phyloP scores from a whole-genome alignment of 2,797 vertebrate species.

The Discoglossus pictus region DNA sequence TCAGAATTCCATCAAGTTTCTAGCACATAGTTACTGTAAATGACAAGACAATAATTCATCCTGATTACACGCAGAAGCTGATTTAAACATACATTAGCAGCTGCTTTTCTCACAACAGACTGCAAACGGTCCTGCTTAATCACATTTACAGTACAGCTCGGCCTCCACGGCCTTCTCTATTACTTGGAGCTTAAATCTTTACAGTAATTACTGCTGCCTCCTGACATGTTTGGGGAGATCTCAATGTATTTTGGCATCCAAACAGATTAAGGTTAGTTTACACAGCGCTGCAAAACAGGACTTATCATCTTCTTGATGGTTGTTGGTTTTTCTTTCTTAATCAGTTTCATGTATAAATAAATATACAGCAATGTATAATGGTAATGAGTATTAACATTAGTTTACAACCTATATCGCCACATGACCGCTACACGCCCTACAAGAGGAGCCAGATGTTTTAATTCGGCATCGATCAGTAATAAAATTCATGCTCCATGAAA shows the following conservation, averaged over 20 bases:
- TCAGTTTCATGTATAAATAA: no score
- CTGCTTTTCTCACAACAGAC: constrained; percentile 47
- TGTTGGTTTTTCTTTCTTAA: no score
- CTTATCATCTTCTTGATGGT: no score
- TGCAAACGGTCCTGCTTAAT: constrained; percentile 45
- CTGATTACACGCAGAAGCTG: constrained; percentile 34
- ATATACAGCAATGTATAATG: no score
- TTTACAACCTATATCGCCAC: no score
- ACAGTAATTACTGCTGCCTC: constrained; percentile 35
- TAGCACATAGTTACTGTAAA: constrained; percentile 22
- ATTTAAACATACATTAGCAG: constrained; percentile 50
- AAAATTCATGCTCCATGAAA: no score
- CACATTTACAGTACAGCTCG: constrained; percentile 45
- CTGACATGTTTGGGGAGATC: constrained; percentile 5
- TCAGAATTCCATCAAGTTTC: constrained; percentile 21
- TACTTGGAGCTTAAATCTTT: constrained; percentile 41
- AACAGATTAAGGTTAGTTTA: constrained; percentile 8
- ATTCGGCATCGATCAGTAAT: no score
- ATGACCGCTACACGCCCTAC: no score
- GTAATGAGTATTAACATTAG: no score
- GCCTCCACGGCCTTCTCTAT: constrained; percentile 45
- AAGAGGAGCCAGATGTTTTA: no score
- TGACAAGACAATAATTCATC: constrained; percentile 38
- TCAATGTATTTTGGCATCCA: not conserved
- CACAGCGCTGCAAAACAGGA: not conserved